These are phyloP conservation scores for Cassiopea andromeda DNA, from an alignment of 30 jellyfish, hydroid and myxozoan species.

Conservation along the genomic window DNA sequence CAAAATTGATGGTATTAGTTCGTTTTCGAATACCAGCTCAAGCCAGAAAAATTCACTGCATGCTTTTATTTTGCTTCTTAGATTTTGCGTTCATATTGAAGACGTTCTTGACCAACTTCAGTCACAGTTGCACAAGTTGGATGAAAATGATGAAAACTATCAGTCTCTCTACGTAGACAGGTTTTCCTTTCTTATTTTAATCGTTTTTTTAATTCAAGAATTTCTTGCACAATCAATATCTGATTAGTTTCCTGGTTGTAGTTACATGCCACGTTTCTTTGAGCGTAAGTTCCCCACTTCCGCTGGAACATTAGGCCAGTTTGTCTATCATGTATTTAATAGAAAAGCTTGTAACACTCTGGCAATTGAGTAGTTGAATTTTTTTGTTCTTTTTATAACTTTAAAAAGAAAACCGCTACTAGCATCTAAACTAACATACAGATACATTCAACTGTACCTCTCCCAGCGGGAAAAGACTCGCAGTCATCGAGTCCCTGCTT, in stretches of 20 bases:
- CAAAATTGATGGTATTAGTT: too few species aligned
- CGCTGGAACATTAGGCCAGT: too few species aligned
- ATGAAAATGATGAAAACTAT: conserved; percentile 11
- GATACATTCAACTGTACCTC: background rate
- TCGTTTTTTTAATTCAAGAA: background rate
- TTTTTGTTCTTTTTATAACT: background rate
- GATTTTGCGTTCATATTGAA: conserved; percentile 14
- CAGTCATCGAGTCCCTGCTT: background rate
- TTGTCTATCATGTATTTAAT: too few species aligned
- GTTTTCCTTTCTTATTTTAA: background rate
- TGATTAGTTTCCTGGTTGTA: too few species aligned
- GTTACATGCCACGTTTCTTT: too few species aligned
- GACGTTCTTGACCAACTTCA: conserved; percentile 6
- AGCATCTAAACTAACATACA: background rate
- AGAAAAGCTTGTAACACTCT: background rate
- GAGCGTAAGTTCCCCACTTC: too few species aligned
- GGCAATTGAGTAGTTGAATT: too few species aligned
- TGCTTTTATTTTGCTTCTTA: background rate
- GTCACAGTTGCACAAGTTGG: background rate
- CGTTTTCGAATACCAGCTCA: background rate
- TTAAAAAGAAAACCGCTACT: background rate
- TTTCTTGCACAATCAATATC: too few species aligned
- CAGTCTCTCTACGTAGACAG: conserved; percentile 63
- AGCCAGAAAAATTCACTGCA: conserved; percentile 16
- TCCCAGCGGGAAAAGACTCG: conserved; percentile 1